phyloP scores from a whole-genome alignment of 2,888 invertebrate genomes.

The Agonum fuliginosum region DNA sequence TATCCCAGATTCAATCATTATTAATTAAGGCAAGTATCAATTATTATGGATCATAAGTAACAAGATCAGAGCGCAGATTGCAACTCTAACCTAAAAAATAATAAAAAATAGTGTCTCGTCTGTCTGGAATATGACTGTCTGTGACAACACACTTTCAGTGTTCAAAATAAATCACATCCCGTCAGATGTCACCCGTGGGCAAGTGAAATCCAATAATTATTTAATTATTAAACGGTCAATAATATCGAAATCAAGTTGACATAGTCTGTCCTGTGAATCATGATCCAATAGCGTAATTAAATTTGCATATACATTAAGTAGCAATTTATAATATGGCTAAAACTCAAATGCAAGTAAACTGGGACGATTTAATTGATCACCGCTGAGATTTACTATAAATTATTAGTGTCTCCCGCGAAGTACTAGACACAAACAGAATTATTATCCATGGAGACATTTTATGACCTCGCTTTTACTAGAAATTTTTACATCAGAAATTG shows the following conservation, averaged over 20 bases:
- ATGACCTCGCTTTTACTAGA: background rate
- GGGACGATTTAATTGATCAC: slow-evolving; percentile 52
- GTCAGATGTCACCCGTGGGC: slow-evolving; percentile 59
- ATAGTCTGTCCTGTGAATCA: slow-evolving; percentile 52
- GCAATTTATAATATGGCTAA: slow-evolving; percentile 52
- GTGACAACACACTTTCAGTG: slow-evolving; percentile 53
- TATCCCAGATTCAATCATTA: slow-evolving; percentile 10
- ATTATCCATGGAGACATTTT: background rate
- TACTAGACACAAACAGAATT: slow-evolving; percentile 20
- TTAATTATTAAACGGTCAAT: slow-evolving; percentile 55
- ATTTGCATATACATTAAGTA: slow-evolving; percentile 57
- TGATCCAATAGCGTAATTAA: slow-evolving; percentile 57
- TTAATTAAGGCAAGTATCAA: slow-evolving; percentile 41
- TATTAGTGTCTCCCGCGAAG: slow-evolving; percentile 1
- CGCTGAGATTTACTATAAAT: slow-evolving; percentile 33
- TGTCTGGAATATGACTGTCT: background rate
- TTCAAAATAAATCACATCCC: slow-evolving; percentile 53
- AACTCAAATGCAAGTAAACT: slow-evolving; percentile 38
- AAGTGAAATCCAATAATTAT: slow-evolving; percentile 59
- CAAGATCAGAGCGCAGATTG: background rate
- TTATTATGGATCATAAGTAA: slow-evolving; percentile 35
- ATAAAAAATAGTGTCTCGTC: slow-evolving; percentile 32
- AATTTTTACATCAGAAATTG: background rate
- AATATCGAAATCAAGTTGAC: slow-evolving; percentile 51
- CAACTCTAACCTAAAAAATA: background rate